A percentile compares a stretch with the other conserved stretches of the same genome.
phyloP scores from a whole-genome alignment of 2,113 vertebrate species.

The Psilopogon haemacephalus region DNA sequence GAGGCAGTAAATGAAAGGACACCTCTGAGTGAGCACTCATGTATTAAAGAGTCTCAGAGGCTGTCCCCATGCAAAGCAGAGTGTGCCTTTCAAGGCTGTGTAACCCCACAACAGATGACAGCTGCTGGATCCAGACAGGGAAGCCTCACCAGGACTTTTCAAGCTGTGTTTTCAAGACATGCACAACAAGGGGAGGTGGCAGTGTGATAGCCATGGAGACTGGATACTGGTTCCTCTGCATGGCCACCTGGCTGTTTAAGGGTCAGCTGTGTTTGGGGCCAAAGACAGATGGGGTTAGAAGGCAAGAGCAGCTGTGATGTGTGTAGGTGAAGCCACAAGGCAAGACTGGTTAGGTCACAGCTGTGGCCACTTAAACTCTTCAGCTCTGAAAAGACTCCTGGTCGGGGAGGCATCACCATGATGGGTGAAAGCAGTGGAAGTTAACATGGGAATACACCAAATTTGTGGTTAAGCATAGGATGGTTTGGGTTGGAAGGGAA shows the following conservation, averaged over 20 bases:
- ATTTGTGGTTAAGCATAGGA: neutral
- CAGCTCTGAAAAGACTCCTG: neutral
- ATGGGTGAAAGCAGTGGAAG: neutral
- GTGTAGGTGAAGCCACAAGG: neutral
- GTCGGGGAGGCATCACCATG: too few species aligned
- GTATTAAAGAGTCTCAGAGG: conserved; percentile 8
- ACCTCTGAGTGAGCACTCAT: conserved; percentile 50
- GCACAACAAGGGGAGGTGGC: neutral
- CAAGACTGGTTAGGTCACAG: neutral
- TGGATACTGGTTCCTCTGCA: neutral
- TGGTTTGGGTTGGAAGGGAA: too few species aligned
- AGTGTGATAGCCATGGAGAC: neutral
- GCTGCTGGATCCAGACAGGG: neutral
- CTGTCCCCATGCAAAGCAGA: neutral
- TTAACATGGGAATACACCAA: neutral
- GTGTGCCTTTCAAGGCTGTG: neutral
- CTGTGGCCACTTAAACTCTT: neutral
- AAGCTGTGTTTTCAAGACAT: neutral
- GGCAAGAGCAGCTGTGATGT: neutral
- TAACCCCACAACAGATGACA: neutral
- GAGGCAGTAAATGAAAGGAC: conserved; percentile 62
- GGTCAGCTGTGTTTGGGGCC: neutral
- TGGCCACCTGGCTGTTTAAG: neutral
- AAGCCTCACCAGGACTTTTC: neutral
- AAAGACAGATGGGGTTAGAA: neutral